phyloP scores from a whole-genome alignment of 2,797 vertebrate genomes.

The Gastrophryne carolinensis region DNA sequence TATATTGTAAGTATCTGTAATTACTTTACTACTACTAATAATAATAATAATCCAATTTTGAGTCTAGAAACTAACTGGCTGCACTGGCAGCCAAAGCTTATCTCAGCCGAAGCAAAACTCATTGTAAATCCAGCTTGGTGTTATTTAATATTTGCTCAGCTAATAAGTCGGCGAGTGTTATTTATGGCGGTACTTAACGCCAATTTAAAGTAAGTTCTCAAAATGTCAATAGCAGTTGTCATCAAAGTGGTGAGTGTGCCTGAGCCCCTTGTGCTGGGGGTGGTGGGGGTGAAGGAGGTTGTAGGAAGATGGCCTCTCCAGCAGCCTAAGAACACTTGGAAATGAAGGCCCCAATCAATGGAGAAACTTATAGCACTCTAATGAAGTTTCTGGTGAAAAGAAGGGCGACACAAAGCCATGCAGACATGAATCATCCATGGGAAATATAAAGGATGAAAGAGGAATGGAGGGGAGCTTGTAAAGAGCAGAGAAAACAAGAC shows the following conservation, averaged over 20 bases:
- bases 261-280: constrained; percentile 64
- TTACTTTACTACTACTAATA: too few relatives aligned
- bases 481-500: constrained; percentile 88
- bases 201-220: constrained; percentile 56
- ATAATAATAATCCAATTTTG: too few relatives aligned
- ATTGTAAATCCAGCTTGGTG: constrained; percentile 27
- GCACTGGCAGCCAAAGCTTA: background rate
- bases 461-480: constrained; percentile 84
- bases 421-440: constrained; percentile 93
- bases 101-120: constrained; percentile 7
- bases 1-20: too few relatives aligned
- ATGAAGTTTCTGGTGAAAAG: constrained; percentile 83
- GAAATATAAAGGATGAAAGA: constrained; percentile 93
- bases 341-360: constrained; percentile 79
- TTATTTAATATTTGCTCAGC: constrained; percentile 37
- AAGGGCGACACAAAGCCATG: constrained; percentile 78
- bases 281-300: constrained; percentile 68
- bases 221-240: constrained; percentile 62
- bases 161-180: constrained; percentile 30
- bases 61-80: constrained; percentile 2
- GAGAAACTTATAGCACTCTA: constrained; percentile 82
- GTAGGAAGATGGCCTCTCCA: constrained; percentile 65
- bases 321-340: constrained; percentile 70
- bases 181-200: constrained; percentile 47
- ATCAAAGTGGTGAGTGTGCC: constrained; percentile 64